Evolutionary conservation across 1,140 invertebrate genomes (phyloP).

Genomic region (Drosophila cardini): DNA sequence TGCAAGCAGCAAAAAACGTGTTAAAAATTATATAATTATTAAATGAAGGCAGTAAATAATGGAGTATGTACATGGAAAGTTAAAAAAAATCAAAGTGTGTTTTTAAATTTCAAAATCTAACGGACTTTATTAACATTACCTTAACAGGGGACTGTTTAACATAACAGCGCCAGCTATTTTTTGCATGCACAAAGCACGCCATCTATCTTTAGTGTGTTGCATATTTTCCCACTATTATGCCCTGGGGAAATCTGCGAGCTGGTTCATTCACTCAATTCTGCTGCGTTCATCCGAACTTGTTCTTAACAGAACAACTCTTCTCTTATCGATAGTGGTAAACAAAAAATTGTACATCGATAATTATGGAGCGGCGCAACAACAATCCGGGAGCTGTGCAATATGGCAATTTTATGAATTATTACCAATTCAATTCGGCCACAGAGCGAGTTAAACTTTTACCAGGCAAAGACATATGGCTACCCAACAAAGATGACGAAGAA

Average conservation of each 20-base stretch:
- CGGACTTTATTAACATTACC: neutral
- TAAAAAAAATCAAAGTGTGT: slow-evolving; percentile 8
- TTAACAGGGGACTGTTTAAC: no score
- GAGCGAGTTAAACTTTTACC: slow-evolving; percentile 88
- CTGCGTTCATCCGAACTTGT: no score
- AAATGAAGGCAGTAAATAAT: slow-evolving; percentile 43
- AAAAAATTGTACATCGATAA: no score
- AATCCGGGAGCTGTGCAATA: slow-evolving; percentile 91
- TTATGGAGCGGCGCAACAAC: slow-evolving; percentile 63
- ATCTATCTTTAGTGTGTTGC: no score
- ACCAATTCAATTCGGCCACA: slow-evolving; percentile 90
- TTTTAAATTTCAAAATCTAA: slow-evolving; percentile 6
- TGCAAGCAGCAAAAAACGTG: slow-evolving; percentile 43
- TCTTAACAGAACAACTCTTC: no score
- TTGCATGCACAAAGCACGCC: neutral
- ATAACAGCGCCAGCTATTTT: neutral
- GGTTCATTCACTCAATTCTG: no score
- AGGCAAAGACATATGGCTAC: slow-evolving; percentile 86
- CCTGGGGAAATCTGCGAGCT: no score
- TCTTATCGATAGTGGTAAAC: no score
- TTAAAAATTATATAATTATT: slow-evolving; percentile 46
- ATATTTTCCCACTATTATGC: no score
- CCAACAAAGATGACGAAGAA: neutral
- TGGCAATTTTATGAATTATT: slow-evolving; percentile 95
- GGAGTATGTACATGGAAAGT: slow-evolving; percentile 45